Base-by-base conservation (phyloP, 2,113 vertebrate genomes). In the Hystrix brachyura region DNA sequence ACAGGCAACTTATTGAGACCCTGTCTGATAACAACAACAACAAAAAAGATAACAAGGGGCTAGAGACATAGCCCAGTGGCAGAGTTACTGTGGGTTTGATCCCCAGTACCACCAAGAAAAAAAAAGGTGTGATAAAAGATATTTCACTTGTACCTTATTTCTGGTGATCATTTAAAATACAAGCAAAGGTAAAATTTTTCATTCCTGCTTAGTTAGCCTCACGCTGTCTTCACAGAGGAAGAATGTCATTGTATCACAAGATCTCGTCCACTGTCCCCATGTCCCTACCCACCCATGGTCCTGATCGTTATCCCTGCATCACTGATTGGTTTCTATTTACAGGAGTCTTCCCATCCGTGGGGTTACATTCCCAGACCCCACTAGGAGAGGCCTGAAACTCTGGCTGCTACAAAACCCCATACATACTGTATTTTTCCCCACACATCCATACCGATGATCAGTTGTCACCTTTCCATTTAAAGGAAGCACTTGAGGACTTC, bases 121-220 rank as follows among this genome's bases (percentile, higher is more conserved):
- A 21, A 21, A 71, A 80, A 65, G 38, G 57, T 67, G 48, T n/a
- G n/a, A 92, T n/a, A 90, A 69, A 71, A 46, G 67, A 51, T 25
- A 29, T 59, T 71, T 71, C 29, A n/a, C 84, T 84, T 93, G 46
- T 90, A 81, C 23, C 19, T 83, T 90, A 85, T 79, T 93, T 46
- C 60, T 78, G 29, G 25, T 69, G 48, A 67, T 95, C 48, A 65
- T 59, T 94, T 84, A 94, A 87, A 64, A 85, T 46, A 23, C 79
- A 87, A 93, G 60, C 55, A 79, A 82, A 94, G n/a, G 59, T 72
- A 79, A 51, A 15, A 32, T 23, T 60, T 60, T 78, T 88, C 21
- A 64, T 57, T 82, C 2, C 13, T 67, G 55, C 25, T 87, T 69
- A 32, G 53, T 53, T 94, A 72, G 59, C 38, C 43, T 90, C 25